Evolutionary conservation across 2,888 invertebrate genomes (phyloP).

Genomic region (Idaea biselata): DNA sequence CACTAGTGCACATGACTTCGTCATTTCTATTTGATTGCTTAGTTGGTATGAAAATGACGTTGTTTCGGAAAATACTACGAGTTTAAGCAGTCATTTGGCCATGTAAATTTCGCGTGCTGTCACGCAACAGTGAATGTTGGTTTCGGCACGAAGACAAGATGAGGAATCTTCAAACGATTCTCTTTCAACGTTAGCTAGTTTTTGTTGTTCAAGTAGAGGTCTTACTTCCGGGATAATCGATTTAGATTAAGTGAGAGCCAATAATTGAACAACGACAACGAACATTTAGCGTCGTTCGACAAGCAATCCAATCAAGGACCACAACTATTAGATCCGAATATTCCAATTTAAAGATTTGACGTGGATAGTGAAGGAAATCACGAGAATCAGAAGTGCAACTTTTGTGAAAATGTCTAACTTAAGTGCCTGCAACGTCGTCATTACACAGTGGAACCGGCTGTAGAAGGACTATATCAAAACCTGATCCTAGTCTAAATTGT

Average conservation of each 20-base stretch:
- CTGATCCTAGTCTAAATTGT: slow-evolving; percentile 19
- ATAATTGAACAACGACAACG: neutral
- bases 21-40: neutral
- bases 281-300: neutral
- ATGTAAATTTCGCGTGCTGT: slow-evolving; percentile 42
- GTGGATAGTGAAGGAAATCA: slow-evolving; percentile 21
- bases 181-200: neutral
- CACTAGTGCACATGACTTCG: neutral
- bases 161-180: neutral
- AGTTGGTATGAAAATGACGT: slow-evolving; percentile 16
- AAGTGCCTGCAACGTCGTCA: slow-evolving; percentile 37
- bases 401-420: slow-evolving; percentile 55
- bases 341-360: neutral
- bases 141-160: slow-evolving; percentile 17
- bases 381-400: slow-evolving; percentile 54
- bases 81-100: neutral
- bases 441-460: slow-evolving; percentile 43
- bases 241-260: neutral
- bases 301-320: neutral
- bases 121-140: slow-evolving; percentile 46
- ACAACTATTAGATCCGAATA: neutral
- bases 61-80: slow-evolving; percentile 20
- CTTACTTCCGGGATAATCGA: neutral
- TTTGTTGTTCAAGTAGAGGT: neutral
- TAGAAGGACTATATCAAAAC: slow-evolving; percentile 32